phyloP scores from a whole-genome alignment of 2,113 vertebrate species.

The Danionella cerebrum region DNA sequence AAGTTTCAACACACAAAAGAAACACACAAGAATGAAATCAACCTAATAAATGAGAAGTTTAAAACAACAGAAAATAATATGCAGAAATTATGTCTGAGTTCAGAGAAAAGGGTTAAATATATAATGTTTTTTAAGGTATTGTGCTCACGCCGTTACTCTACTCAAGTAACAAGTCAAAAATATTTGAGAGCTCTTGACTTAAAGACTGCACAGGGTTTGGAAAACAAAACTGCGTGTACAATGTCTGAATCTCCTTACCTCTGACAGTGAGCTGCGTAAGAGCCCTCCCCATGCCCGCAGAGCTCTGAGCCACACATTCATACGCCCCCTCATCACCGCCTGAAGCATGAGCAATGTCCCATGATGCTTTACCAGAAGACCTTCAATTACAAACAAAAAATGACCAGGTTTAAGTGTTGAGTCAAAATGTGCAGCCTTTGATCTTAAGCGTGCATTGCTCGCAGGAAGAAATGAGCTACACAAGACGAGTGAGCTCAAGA shows the following conservation, averaged over 20 bases:
- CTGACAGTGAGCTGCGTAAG: slow-evolving; percentile 65
- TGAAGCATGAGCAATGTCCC: slow-evolving; percentile 72
- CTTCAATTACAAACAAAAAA: slow-evolving; percentile 55
- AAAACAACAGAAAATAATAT: too few relatives aligned
- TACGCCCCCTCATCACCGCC: slow-evolving; percentile 73
- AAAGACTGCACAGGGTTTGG: neutral
- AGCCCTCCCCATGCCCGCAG: slow-evolving; percentile 66
- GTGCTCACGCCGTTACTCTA: too few relatives aligned
- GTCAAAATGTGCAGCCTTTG: neutral
- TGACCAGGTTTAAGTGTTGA: neutral
- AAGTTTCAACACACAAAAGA: too few relatives aligned
- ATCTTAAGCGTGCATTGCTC: neutral
- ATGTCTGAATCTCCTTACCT: slow-evolving; percentile 59
- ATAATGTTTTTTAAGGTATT: too few relatives aligned
- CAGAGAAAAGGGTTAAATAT: too few relatives aligned
- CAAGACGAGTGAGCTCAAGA: neutral
- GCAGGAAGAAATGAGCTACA: too few relatives aligned
- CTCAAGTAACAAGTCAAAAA: too few relatives aligned
- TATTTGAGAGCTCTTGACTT: neutral
- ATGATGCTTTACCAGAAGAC: slow-evolving; percentile 70
- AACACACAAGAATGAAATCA: too few relatives aligned
- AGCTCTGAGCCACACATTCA: slow-evolving; percentile 73
- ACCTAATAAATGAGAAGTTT: too few relatives aligned
- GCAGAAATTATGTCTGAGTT: too few relatives aligned
- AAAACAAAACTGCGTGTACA: neutral